Base-by-base conservation (phyloP, 2,888 invertebrate genomes). In the Nowickia ferox region DNA sequence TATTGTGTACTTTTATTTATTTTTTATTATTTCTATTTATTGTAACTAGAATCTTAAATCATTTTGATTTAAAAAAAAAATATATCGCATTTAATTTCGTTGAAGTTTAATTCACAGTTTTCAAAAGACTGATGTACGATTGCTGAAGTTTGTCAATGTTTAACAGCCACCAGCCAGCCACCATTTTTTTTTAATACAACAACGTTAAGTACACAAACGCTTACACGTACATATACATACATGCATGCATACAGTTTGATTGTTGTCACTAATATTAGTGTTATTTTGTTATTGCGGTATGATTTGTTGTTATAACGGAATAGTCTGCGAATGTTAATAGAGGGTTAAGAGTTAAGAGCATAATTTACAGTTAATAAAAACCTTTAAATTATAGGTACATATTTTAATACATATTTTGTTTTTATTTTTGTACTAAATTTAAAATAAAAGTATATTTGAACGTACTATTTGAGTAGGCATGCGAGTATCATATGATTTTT, bases 121-220 rank as follows among this genome's bases (percentile, higher is more conserved):
- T 61, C 30, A 55, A 48, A 63, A 86, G 83, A 86, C 86, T 86
- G 86, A 86, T 74, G 72, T 72, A 78, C 83, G 44, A 44, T 72
- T 71, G 72, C n/a, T 68, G 76, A 86, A 79, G 79, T 86, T 86
- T 83, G 83, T 86, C 72, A 86, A 82, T 82, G 81, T 78, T 85
- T 69, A 82, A 71, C 85, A 77, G 66, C 66, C 81, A 79, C 10
- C 79, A 84, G 63, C 22, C 71, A 71, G 55, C 22, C 71, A 71
- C 30, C 51, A 63, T 51, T 63, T 71, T 77, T 68, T 30, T 4
- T 44, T 42, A 46, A 48, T 40, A 59, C 22, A 69, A 61, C 40
- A 82, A 63, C 63, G 71, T 53, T 86, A 78, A 78, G 68, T 78
- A 77, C 76, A 48, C 22, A 55, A 19, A 19, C 2, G 19, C 42